Evolutionary conservation across 1,140 invertebrate genomes (phyloP).

Genomic region (Pectinophora gossypiella): DNA sequence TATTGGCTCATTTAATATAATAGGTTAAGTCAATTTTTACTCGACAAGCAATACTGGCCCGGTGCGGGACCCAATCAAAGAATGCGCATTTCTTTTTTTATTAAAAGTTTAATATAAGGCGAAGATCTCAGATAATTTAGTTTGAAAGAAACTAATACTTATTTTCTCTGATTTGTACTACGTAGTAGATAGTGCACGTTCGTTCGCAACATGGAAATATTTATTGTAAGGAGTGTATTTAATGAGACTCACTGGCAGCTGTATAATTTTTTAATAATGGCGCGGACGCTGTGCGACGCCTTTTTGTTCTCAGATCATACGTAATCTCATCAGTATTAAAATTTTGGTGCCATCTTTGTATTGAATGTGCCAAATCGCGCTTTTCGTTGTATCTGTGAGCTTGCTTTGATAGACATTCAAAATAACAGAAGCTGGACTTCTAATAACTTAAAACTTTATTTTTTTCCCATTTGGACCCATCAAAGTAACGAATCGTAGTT

Average conservation of each 20-base stretch:
- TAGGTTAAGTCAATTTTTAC: conserved; percentile 36
- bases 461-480: too few species aligned
- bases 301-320: background rate
- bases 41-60: conserved; percentile 38
- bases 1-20: conserved; percentile 28
- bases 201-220: conserved; percentile 45
- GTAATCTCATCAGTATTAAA: background rate
- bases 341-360: conserved; percentile 1
- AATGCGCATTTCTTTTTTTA: conserved; percentile 43
- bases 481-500: too few species aligned
- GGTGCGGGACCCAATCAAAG: conserved; percentile 37
- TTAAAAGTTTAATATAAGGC: conserved; percentile 45
- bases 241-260: conserved; percentile 57
- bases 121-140: conserved; percentile 72
- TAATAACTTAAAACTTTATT: too few species aligned
- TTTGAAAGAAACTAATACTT: conserved; percentile 39
- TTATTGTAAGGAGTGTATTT: conserved; percentile 40
- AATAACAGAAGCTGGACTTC: background rate
- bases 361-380: conserved; percentile 12
- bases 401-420: too few species aligned
- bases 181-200: conserved; percentile 54
- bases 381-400: background rate
- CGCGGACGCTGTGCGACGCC: conserved; percentile 18
- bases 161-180: conserved; percentile 9
- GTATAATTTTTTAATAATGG: conserved; percentile 38